A percentile compares a stretch with the other conserved stretches of the same genome.
These are phyloP conservation scores for Orthonevra nobilis DNA, from an alignment of 2,888 invertebrate species.

Conservation along the genomic window DNA sequence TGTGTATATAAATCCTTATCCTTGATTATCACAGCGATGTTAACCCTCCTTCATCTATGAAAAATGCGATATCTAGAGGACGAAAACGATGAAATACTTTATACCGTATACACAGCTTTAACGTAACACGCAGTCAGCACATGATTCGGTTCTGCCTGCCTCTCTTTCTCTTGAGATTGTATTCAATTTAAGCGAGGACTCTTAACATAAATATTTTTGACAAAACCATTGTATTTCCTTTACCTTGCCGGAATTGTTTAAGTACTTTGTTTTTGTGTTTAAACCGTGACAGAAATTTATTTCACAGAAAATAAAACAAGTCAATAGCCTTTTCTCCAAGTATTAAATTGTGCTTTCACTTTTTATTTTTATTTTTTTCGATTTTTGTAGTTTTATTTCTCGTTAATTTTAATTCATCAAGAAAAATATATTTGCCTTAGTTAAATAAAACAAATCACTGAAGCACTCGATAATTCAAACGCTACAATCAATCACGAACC, in stretches of 20 bases:
- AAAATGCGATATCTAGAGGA: no score
- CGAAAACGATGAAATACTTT: no score
- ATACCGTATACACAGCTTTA: constrained; percentile 10
- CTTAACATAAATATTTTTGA: no score
- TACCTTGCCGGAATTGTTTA: no score
- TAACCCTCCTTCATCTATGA: no score
- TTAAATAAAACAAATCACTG: not conserved
- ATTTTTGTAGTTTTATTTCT: not conserved
- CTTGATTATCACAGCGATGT: no score
- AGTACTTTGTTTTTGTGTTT: no score
- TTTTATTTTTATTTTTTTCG: not conserved
- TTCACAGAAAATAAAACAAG: constrained; percentile 5
- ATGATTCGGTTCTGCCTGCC: not conserved
- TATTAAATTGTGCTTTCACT: constrained; percentile 21
- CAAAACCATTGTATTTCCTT: no score
- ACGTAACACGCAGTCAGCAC: constrained; percentile 22
- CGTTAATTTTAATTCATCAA: not conserved
- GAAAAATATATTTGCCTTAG: not conserved
- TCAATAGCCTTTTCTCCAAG: constrained; percentile 17
- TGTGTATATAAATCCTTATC: no score
- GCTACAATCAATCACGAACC: not conserved
- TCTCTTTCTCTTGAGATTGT: not conserved
- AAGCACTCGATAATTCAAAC: not conserved
- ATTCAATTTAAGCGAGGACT: no score
- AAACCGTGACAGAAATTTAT: no score